Evolutionary conservation across 2,888 invertebrate species (phyloP).

Genomic region (Lottia scabra): DNA sequence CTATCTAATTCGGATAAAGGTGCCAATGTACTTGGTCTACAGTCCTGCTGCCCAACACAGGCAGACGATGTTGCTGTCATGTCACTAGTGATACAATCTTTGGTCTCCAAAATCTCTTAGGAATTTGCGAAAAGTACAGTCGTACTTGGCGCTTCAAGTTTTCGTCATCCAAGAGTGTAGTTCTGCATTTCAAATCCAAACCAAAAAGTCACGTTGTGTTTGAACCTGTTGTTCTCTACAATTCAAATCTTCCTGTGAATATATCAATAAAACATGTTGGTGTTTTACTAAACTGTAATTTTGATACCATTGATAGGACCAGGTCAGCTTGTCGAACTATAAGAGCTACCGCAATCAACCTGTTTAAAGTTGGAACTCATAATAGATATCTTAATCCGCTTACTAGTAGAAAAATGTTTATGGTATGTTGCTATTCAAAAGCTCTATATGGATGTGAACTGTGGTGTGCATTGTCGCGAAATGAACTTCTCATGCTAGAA

Average conservation of each 20-base stretch:
- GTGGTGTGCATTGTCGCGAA: too few relatives aligned
- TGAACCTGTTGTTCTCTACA: too few relatives aligned
- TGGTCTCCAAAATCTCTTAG: not conserved
- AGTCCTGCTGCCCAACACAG: too few relatives aligned
- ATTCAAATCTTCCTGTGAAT: too few relatives aligned
- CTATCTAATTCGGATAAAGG: too few relatives aligned
- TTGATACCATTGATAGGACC: not conserved
- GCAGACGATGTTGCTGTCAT: too few relatives aligned
- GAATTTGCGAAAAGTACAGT: slow-evolving; percentile 1
- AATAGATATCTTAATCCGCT: not conserved
- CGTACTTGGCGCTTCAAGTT: too few relatives aligned
- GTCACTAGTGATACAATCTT: not conserved
- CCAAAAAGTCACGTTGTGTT: too few relatives aligned
- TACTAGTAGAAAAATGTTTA: not conserved
- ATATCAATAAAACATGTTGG: slow-evolving; percentile 3
- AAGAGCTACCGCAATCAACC: not conserved
- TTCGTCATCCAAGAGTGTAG: not conserved
- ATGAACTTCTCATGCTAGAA: too few relatives aligned
- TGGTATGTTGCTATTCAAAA: not conserved
- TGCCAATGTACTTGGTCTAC: too few relatives aligned
- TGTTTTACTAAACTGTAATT: not conserved
- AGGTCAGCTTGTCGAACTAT: not conserved
- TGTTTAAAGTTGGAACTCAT: not conserved
- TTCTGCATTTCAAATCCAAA: not conserved
- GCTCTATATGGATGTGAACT: not conserved